These are phyloP conservation scores for Atta texana DNA, from an alignment of 1,140 invertebrate genomes.

Conservation along the genomic window DNA sequence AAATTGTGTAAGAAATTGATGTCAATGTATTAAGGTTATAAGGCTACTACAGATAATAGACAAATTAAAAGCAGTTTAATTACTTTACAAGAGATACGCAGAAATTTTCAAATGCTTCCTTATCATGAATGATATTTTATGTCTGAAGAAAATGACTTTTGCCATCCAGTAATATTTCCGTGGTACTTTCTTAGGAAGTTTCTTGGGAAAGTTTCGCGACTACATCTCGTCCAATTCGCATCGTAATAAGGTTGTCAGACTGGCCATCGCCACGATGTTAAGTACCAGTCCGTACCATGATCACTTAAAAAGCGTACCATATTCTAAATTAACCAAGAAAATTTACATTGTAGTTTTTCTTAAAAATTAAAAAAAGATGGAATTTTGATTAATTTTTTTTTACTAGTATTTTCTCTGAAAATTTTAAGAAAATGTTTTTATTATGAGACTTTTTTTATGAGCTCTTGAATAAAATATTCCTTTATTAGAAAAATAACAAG, in stretches of 20 bases:
- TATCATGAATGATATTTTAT: slow-evolving; percentile 50
- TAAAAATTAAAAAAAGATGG: background rate
- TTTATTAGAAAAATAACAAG: too few species aligned
- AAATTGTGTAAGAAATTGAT: slow-evolving; percentile 21
- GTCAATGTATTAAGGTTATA: background rate
- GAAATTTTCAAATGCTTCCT: slow-evolving; percentile 37
- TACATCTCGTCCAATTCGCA: slow-evolving; percentile 61
- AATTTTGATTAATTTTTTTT: slow-evolving; percentile 3
- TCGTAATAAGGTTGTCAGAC: slow-evolving; percentile 60
- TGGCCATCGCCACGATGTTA: slow-evolving; percentile 52
- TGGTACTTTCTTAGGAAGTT: slow-evolving; percentile 59
- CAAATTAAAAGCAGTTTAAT: slow-evolving; percentile 24
- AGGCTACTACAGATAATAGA: background rate
- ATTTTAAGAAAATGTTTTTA: background rate
- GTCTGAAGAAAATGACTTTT: slow-evolving; percentile 47
- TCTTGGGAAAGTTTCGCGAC: slow-evolving; percentile 54
- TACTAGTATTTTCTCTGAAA: background rate
- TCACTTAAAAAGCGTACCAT: slow-evolving; percentile 5
- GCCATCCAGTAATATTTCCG: slow-evolving; percentile 45
- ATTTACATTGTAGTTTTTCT: background rate
- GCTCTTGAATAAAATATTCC: background rate
- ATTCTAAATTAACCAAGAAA: slow-evolving; percentile 14
- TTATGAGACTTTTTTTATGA: background rate
- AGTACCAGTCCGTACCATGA: slow-evolving; percentile 30
- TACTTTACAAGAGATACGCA: background rate